Conservation (phyloP, 2,797 vertebrate genomes). For the Scolopax bukidnonensis region DNA sequence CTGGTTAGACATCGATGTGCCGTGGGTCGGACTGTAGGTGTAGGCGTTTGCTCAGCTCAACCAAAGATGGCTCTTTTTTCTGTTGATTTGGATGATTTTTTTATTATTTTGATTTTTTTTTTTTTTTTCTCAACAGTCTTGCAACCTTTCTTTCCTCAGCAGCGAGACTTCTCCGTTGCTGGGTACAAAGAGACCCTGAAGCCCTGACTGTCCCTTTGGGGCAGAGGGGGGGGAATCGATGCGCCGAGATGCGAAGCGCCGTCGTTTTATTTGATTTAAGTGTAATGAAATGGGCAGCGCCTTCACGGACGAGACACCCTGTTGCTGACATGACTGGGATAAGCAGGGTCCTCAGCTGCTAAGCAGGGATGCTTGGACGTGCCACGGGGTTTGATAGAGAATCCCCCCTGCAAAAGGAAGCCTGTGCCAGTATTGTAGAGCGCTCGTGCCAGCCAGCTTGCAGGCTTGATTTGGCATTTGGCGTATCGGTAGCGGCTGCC, state of each 20-base stretch:
- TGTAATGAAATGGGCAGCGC: not conserved
- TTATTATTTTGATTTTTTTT: no score
- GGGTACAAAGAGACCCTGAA: not conserved
- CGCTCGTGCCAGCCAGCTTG: conserved; percentile 76
- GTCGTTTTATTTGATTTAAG: not conserved
- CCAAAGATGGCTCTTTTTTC: not conserved
- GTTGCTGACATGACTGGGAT: conserved; percentile 20
- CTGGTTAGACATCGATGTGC: not conserved
- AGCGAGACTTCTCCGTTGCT: not conserved
- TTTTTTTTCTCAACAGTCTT: not conserved
- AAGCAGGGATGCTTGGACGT: conserved; percentile 46
- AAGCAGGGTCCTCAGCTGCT: conserved; percentile 58
- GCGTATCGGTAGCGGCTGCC: conserved; percentile 75
- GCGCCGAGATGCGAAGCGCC: not conserved
- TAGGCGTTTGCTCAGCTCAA: not conserved
- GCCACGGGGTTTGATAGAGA: conserved; percentile 50
- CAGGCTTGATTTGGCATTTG: conserved; percentile 80
- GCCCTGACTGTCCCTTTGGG: not conserved
- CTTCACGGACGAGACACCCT: not conserved
- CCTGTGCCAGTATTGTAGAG: conserved; percentile 75
- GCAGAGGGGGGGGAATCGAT: rapidly evolving
- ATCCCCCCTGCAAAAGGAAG: conserved; percentile 65
- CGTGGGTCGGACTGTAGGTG: not conserved
- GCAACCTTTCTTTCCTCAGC: not conserved
- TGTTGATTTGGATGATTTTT: not conserved